Base-by-base conservation (phyloP, 2,888 invertebrate species). In the Lepeophtheirus nordmannii region DNA sequence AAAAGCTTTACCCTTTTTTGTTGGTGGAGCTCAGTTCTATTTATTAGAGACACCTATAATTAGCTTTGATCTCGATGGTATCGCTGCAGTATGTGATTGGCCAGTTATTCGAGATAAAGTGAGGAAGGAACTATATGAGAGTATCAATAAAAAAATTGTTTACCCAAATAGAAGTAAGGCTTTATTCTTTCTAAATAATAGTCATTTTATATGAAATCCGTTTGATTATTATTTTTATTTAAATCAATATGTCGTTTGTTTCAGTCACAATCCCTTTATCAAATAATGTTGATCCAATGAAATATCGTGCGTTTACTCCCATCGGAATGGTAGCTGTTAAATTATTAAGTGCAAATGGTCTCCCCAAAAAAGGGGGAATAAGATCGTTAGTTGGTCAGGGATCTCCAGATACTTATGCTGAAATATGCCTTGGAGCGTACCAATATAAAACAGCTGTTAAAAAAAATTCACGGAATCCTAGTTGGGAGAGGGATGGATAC, bases 371-470 rank as follows among this genome's bases (percentile, higher is more conserved):
- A 62, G 62, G 62, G 5, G 41, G 62, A n/a, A n/a, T 62, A 1
- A 10, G 62, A 23, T 37, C 39, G 5, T 10, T 62, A n/a, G 40
- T 62, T 20, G 40, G 40, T 11, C 39, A 62, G 17, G 41, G 40
- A 5, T 20, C 37, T n/a, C 62, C 62, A 17, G 62, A 62, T 40
- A n/a, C 62, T 14, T 62, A 62, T 20, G 40, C 41, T 40, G 39
- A 62, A 41, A 41, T 62, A 10, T 20, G n/a, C n/a, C 39, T 62
- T n/a, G 62, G 62, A 20, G 62, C 62, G 20, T 39, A n/a, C n/a
- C 1, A 40, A 17, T 40, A 20, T 40, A 20, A 39, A 20, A 40
- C 62, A n/a, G 22, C 7, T 1, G 62, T 62, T 1, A 23, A 39
- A 10, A 62, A 62, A 17, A 41, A 62, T 20, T 37, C 37, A n/a